Conservation (phyloP, 1,140 invertebrate genomes). For the Mercenaria mercenaria region DNA sequence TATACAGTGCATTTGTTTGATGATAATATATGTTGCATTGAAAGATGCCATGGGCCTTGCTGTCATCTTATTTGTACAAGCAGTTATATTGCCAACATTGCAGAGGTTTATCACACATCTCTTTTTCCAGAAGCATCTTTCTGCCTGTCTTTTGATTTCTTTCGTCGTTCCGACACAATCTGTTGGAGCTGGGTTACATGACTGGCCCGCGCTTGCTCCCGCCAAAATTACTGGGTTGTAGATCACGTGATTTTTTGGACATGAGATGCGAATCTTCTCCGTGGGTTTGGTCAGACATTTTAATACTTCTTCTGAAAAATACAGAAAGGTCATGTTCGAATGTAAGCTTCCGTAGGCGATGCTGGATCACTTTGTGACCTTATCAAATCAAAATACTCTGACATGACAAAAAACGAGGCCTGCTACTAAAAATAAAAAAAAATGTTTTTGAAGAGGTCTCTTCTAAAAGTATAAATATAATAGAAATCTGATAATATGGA, state of each 20-base stretch:
- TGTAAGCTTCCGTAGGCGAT: no score
- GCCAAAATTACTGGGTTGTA: constrained; percentile 23
- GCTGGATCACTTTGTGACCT: no score
- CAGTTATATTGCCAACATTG: neutral
- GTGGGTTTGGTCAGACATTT: constrained; percentile 17
- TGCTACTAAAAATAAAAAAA: no score
- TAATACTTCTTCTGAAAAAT: constrained; percentile 29
- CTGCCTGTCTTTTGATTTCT: constrained; percentile 12
- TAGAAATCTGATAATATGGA: no score
- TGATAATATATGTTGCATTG: constrained; percentile 34
- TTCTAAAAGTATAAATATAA: no score
- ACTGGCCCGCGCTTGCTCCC: constrained; percentile 2
- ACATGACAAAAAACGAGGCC: no score
- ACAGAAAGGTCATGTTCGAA: neutral
- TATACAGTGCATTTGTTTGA: constrained; percentile 23
- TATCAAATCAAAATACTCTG: no score
- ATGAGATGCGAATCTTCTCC: constrained; percentile 33
- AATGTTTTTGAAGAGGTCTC: no score
- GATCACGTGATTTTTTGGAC: constrained; percentile 32
- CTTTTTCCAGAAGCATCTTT: constrained; percentile 39
- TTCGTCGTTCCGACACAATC: constrained; percentile 12
- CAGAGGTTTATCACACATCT: neutral
- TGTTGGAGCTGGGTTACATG: neutral
- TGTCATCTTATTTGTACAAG: neutral
- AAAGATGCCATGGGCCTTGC: neutral